Evolutionary conservation across 2,113 vertebrate species (phyloP).

Genomic region (Tringa solitaria): DNA sequence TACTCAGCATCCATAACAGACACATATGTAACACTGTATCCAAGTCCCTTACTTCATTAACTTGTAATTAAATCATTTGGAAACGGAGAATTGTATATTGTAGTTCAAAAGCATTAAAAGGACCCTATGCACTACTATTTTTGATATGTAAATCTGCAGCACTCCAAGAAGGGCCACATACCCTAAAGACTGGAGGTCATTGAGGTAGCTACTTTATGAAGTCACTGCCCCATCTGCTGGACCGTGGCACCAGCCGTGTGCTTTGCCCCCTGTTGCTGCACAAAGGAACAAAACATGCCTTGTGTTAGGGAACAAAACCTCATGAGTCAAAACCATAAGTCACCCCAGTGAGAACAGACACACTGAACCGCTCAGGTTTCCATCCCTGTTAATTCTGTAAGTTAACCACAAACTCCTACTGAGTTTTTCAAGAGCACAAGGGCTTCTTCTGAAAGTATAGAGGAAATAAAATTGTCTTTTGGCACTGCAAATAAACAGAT

Average conservation of each 20-base stretch:
- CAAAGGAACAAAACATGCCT: background rate
- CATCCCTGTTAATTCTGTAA: background rate
- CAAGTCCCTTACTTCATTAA: background rate
- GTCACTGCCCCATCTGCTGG: background rate
- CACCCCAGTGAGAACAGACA: rapidly evolving
- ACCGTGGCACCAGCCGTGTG: rapidly evolving
- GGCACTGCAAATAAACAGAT: background rate
- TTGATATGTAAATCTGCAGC: background rate
- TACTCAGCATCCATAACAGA: background rate
- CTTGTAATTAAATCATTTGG: background rate
- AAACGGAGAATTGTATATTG: background rate
- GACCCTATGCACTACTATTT: background rate
- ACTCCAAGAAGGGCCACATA: background rate
- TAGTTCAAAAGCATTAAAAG: background rate
- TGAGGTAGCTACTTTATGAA: background rate
- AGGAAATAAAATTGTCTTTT: background rate
- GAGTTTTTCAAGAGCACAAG: background rate
- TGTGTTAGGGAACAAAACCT: background rate
- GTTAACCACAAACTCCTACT: background rate
- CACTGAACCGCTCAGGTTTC: background rate
- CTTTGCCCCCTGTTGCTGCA: background rate
- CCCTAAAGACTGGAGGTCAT: background rate
- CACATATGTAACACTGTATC: background rate
- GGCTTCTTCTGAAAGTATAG: background rate
- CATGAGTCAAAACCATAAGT: background rate